Base-by-base conservation (phyloP, 2,797 vertebrate genomes). In the Macropus fuliginosus region DNA sequence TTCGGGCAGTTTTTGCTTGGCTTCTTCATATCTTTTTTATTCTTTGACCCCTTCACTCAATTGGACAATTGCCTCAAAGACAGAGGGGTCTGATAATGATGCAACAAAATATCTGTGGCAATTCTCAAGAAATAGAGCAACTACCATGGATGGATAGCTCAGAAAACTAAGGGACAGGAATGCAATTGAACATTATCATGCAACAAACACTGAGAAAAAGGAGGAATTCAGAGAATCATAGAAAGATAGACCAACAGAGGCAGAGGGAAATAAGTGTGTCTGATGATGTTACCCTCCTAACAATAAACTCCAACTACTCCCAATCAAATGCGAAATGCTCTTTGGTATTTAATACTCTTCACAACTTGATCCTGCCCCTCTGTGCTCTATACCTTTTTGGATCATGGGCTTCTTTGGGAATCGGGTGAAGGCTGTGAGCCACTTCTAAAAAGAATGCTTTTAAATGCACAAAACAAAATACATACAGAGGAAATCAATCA, bases 141-240 rank as follows among this genome's bases (percentile, higher is more conserved):
- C 0, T 50, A 40, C 74, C 24, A 50, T 27, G 24, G 66, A 40
- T 18, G 9, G 46, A 81, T 81, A 11, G 74, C 9, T 87, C 46
- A 87, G 74, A 11, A 87, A 87, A 27, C 21, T 1, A 27, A 87
- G 10, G 74, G 74, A 27, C 16, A 87, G 21, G 21, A 1, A 46
- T 18, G n/a, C 2, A 2, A 18, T 0, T 24, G 18, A 74, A 10
- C 2, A 3, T 46, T 50, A 46, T 50, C 9, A 4, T 3, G 8
- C 9, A 50, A 46, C 3, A 46, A 27, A 24, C 21, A 46, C 2
- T 4, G 40, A 50, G 74, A 40, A 87, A 27, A 4, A 87, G 21
- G 21, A 27, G 74, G 40, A 87, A 46, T 27, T 87, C 74, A 87
- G 40, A 50, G 74, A 50, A 24, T 24, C 66, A 11, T 24, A 21